Base-by-base conservation (phyloP, 2,888 invertebrate genomes). In the Acleris laterana region DNA sequence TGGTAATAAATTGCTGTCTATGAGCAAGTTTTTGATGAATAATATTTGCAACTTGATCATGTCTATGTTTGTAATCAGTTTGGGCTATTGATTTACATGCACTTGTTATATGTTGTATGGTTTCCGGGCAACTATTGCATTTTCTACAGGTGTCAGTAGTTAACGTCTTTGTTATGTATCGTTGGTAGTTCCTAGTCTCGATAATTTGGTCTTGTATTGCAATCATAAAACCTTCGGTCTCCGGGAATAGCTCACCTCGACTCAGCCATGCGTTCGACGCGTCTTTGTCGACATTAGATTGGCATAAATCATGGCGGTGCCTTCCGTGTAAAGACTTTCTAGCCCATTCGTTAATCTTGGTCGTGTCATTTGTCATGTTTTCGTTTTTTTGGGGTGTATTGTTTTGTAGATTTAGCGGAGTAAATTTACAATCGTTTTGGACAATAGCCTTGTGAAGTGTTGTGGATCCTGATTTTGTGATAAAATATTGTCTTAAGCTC, bases 41-140 rank as follows among this genome's bases (percentile, higher is more conserved):
- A 25, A 57, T 61, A 58, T 46, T 48, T 52, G 61, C 17, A 20
- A 28, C 9, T 55, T 63, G 69, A 48, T 71, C 62, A 16, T 73
- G 70, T 63, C 69, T 49, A 19, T 72, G 69, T 22, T 62, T 71
- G 48, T 73, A 70, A 25, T 70, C 66, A 9, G 69, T 67, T 52
- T 73, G 67, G 4, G 63, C 68, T 22, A 69, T 44, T 16, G 58
- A 38, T 38, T 57, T 32, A 44, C 71, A 70, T 28, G 70, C 68
- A 9, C 70, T 61, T 3, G 71, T 73, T 13, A 73, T 73, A 16
- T 71, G 72, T 51, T 72, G 70, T 1, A 72, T 72, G 6, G 70
- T 72, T 68, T 70, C 70, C 3, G 70, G 46, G 25, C 59, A 53
- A 13, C 51, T 49, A 49, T 70, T 62, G 42, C 71, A 71, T 48